Conservation (phyloP, 2,888 invertebrate species). For the Polydrusus cervinus region DNA sequence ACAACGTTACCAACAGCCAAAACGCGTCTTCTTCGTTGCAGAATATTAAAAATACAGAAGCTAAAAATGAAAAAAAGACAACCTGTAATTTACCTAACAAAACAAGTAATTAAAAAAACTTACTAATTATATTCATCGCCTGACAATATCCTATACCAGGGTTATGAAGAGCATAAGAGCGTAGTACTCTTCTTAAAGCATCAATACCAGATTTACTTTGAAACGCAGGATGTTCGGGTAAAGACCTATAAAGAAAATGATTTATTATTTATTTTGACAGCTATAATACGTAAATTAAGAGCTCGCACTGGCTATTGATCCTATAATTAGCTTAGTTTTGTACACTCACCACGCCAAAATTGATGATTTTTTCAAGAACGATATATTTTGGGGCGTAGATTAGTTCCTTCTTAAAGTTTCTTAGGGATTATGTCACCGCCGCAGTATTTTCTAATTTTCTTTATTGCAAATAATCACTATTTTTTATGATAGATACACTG, state of each 20-base stretch:
- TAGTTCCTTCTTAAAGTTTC: too few relatives aligned
- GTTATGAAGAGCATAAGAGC: slow-evolving; percentile 96
- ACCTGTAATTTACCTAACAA: too few relatives aligned
- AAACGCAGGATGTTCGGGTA: slow-evolving; percentile 98
- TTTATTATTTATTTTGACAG: not conserved
- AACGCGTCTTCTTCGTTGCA: slow-evolving; percentile 98
- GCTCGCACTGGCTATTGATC: too few relatives aligned
- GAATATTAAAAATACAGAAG: slow-evolving; percentile 95
- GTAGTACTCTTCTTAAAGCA: slow-evolving; percentile 92
- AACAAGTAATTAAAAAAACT: slow-evolving; percentile 22
- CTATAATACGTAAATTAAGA: too few relatives aligned
- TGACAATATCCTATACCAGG: slow-evolving; percentile 94
- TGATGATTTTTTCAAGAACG: too few relatives aligned
- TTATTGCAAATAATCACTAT: too few relatives aligned
- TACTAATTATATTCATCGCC: slow-evolving; percentile 96
- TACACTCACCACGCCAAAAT: too few relatives aligned
- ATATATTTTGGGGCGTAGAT: too few relatives aligned
- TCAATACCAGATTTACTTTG: slow-evolving; percentile 92
- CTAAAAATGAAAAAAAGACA: slow-evolving; percentile 64
- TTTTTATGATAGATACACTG: too few relatives aligned
- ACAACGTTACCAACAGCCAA: slow-evolving; percentile 95
- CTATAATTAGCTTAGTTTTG: too few relatives aligned
- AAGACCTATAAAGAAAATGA: slow-evolving; percentile 72
- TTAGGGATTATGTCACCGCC: too few relatives aligned
- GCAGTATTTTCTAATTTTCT: too few relatives aligned